phyloP scores from a whole-genome alignment of 2,888 invertebrate species.

The Nomada fabriciana region DNA sequence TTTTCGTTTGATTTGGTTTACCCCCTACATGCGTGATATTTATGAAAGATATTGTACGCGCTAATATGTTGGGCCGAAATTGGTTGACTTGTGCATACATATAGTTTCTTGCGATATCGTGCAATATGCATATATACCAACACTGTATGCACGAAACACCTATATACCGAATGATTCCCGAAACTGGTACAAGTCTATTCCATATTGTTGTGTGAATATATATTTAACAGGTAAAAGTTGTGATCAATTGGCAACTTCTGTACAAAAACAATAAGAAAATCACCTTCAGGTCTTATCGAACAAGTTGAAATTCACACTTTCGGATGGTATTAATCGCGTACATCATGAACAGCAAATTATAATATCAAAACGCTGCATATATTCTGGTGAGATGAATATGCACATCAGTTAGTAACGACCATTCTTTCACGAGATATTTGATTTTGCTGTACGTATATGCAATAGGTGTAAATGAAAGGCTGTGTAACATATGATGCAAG shows the following conservation, averaged over 20 bases:
- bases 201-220: neutral
- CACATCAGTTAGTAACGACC: neutral
- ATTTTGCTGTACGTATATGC: slow-evolving; percentile 27
- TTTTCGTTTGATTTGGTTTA: too few relatives aligned
- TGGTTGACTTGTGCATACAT: neutral
- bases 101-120: slow-evolving; percentile 3
- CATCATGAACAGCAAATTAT: too few relatives aligned
- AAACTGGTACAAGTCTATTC: slow-evolving; percentile 7
- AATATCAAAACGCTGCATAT: too few relatives aligned
- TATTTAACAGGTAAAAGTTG: neutral
- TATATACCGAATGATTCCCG: neutral
- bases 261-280: slow-evolving; percentile 66
- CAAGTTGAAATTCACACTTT: slow-evolving; percentile 13
- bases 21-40: neutral
- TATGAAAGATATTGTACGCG: neutral
- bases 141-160: neutral
- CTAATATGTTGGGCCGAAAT: slow-evolving; percentile 6
- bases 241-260: neutral
- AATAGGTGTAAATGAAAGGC: slow-evolving; percentile 49
- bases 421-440: slow-evolving; percentile 26
- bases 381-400: neutral
- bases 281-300: slow-evolving; percentile 17
- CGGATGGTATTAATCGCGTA: neutral
- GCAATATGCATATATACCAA: neutral
- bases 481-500: slow-evolving; percentile 55